These are phyloP conservation scores for Hydriomena furcata DNA, from an alignment of 2,888 invertebrate genomes.

Conservation along the genomic window DNA sequence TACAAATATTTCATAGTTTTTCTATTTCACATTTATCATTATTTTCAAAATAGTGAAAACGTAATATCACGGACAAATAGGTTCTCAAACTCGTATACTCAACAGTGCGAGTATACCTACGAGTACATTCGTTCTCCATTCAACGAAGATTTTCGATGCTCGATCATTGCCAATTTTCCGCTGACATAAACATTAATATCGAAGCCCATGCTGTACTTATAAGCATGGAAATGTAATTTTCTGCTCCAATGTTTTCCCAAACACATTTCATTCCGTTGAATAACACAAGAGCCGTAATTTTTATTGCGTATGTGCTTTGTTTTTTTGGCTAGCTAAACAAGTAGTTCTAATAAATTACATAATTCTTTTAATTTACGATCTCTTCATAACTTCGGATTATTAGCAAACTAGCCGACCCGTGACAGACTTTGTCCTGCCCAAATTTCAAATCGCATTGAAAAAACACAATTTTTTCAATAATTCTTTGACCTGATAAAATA, in stretches of 20 bases:
- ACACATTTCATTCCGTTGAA: constrained; percentile 24
- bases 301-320: too few species aligned
- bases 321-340: too few species aligned
- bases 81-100: too few species aligned
- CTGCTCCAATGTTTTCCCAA: constrained; percentile 53
- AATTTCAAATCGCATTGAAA: too few species aligned
- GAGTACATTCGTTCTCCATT: constrained; percentile 16
- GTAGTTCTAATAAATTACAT: too few species aligned
- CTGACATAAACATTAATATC: constrained; percentile 54
- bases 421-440: too few species aligned
- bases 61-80: background rate
- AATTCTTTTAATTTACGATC: too few species aligned
- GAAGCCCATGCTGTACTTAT: constrained; percentile 50
- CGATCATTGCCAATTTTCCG: constrained; percentile 67
- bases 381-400: too few species aligned
- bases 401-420: too few species aligned
- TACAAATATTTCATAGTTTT: too few species aligned
- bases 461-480: too few species aligned
- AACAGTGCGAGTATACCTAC: background rate
- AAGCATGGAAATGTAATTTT: constrained; percentile 66
- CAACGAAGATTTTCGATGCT: constrained; percentile 46
- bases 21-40: background rate
- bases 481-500: too few species aligned
- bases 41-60: background rate
- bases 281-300: background rate